Evolutionary conservation across 2,797 vertebrate species (phyloP).

Genomic region (Phataginus tetradactyla): DNA sequence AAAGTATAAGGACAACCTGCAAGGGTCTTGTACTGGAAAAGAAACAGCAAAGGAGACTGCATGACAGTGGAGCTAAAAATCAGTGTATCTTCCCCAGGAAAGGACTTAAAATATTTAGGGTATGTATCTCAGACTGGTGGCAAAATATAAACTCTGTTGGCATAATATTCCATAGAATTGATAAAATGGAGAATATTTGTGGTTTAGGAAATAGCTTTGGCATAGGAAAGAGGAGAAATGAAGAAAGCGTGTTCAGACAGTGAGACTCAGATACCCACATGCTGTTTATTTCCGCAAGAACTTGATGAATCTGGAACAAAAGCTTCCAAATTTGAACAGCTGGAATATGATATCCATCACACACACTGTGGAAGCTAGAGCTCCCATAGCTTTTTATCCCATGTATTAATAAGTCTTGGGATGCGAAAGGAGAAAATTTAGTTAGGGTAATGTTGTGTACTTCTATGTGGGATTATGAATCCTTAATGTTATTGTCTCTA

Average conservation of each 20-base stretch:
- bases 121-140: background rate
- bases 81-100: background rate
- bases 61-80: background rate
- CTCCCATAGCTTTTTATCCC: slow-evolving; percentile 43
- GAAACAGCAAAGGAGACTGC: background rate
- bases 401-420: slow-evolving; percentile 54
- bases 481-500: slow-evolving; percentile 57
- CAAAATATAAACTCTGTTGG: background rate
- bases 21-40: background rate
- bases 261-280: background rate
- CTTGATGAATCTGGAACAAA: slow-evolving; percentile 58
- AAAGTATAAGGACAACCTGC: too few species aligned
- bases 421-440: slow-evolving; percentile 53
- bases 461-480: slow-evolving; percentile 62
- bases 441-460: slow-evolving; percentile 39
- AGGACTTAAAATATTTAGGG: background rate
- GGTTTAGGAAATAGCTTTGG: background rate
- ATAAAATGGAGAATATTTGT: background rate
- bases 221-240: background rate
- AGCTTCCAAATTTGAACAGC: slow-evolving; percentile 42
- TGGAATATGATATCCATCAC: slow-evolving; percentile 49
- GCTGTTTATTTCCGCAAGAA: slow-evolving; percentile 44
- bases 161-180: background rate
- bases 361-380: background rate
- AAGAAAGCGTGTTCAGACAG: background rate